Conservation (phyloP, 2,888 invertebrate genomes). For the Liodrosophila aerea region DNA sequence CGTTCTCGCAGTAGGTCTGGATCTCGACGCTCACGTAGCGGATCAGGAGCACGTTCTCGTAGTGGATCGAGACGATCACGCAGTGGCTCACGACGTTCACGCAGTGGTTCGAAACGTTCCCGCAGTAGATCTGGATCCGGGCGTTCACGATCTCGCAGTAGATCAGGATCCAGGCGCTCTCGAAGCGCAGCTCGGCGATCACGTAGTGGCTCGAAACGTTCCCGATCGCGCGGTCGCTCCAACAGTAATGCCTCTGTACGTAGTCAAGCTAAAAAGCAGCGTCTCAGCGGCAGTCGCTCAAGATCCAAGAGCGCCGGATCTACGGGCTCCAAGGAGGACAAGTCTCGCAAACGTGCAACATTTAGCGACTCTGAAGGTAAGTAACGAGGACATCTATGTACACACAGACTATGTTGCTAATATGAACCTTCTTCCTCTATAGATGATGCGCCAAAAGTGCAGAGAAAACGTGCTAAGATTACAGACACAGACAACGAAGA, state of each 20-base stretch:
- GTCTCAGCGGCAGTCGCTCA: slow-evolving; percentile 33
- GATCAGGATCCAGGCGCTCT: slow-evolving; percentile 43
- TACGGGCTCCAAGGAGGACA: slow-evolving; percentile 36
- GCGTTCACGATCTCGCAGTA: slow-evolving; percentile 50
- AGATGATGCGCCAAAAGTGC: slow-evolving; percentile 63
- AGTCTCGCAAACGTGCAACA: slow-evolving; percentile 50
- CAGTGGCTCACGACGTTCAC: slow-evolving; percentile 26
- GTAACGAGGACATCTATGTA: no score
- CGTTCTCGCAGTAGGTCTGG: slow-evolving; percentile 59
- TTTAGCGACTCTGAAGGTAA: slow-evolving; percentile 86
- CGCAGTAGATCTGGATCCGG: slow-evolving; percentile 33
- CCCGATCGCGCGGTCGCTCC: slow-evolving; percentile 58
- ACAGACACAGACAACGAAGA: slow-evolving; percentile 85
- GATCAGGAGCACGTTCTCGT: slow-evolving; percentile 61
- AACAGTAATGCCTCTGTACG: slow-evolving; percentile 36
- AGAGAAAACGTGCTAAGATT: slow-evolving; percentile 83
- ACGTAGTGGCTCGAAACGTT: slow-evolving; percentile 60
- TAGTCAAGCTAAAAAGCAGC: slow-evolving; percentile 34
- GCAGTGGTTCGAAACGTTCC: slow-evolving; percentile 51
- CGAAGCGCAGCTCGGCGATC: slow-evolving; percentile 45
- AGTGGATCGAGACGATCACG: slow-evolving; percentile 44
- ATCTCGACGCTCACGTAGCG: slow-evolving; percentile 59
- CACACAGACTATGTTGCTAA: neutral
- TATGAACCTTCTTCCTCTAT: no score
- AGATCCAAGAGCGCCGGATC: slow-evolving; percentile 48